Evolutionary conservation across 2,797 vertebrate species (phyloP).

Genomic region (Propithecus perrieri): DNA sequence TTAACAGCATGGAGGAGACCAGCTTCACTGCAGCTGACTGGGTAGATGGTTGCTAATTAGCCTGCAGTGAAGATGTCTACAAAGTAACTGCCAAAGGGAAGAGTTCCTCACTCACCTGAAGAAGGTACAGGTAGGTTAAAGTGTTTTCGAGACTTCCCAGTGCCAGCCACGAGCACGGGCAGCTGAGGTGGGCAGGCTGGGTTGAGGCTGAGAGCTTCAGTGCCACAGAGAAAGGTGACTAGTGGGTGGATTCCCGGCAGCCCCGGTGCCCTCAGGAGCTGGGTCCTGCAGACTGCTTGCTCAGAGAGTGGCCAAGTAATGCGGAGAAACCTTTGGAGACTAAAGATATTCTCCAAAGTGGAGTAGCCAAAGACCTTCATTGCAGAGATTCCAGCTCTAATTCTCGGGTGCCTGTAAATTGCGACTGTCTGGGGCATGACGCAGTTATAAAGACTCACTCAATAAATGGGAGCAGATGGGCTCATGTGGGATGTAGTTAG

Average conservation of each 20-base stretch:
- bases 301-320: neutral
- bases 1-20: slow-evolving; percentile 48
- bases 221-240: neutral
- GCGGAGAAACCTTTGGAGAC: neutral
- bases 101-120: neutral
- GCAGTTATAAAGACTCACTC: neutral
- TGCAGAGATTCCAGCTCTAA: neutral
- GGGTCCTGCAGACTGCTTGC: neutral
- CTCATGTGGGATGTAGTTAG: neutral
- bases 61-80: neutral
- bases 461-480: neutral
- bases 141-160: neutral
- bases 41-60: slow-evolving; percentile 51
- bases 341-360: neutral
- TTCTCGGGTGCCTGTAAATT: neutral
- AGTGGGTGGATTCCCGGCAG: neutral
- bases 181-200: neutral
- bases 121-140: slow-evolving; percentile 40
- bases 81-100: slow-evolving; percentile 34
- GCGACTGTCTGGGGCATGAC: neutral
- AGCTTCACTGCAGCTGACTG: slow-evolving; percentile 64
- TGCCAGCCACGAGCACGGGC: neutral
- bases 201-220: neutral
- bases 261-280: neutral
- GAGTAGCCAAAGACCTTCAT: neutral